These are phyloP conservation scores for Camponotus fellah DNA, from an alignment of 2,888 invertebrate species.

Conservation along the genomic window DNA sequence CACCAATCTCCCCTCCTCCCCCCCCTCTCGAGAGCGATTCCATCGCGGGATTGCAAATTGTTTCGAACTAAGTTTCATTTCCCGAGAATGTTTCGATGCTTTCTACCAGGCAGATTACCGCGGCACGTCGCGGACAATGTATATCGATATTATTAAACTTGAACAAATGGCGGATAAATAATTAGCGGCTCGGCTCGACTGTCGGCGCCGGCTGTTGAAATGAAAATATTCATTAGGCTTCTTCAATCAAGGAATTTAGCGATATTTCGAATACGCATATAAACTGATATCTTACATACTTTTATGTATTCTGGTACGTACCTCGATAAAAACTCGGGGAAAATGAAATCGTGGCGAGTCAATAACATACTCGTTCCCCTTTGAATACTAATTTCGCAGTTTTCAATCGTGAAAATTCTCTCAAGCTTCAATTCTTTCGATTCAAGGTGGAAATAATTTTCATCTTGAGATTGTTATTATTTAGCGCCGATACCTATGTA, in stretches of 20 bases:
- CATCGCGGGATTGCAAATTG: conserved; percentile 46
- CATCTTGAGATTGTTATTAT: neutral
- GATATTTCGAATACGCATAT: neutral
- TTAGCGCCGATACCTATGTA: neutral
- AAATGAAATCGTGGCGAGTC: conserved; percentile 8
- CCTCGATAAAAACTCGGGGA: neutral
- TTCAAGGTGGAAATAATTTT: neutral
- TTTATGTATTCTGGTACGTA: neutral
- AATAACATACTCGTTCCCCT: neutral
- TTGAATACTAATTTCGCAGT: neutral
- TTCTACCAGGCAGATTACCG: conserved; percentile 15
- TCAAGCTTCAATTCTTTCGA: neutral
- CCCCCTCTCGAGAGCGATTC: conserved; percentile 31
- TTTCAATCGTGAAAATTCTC: neutral
- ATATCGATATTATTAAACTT: conserved; percentile 46
- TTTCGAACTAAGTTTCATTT: conserved; percentile 54
- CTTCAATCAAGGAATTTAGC: neutral
- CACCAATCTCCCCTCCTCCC: conserved; percentile 13
- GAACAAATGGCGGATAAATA: conserved; percentile 35
- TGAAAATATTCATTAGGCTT: conserved; percentile 35
- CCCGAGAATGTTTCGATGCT: conserved; percentile 33
- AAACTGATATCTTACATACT: neutral
- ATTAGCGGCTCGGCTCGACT: conserved; percentile 18
- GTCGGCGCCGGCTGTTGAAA: neutral
- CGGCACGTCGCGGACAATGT: conserved; percentile 4